Evolutionary conservation across 2,113 vertebrate genomes (phyloP).

Genomic region (Festucalex cinctus): DNA sequence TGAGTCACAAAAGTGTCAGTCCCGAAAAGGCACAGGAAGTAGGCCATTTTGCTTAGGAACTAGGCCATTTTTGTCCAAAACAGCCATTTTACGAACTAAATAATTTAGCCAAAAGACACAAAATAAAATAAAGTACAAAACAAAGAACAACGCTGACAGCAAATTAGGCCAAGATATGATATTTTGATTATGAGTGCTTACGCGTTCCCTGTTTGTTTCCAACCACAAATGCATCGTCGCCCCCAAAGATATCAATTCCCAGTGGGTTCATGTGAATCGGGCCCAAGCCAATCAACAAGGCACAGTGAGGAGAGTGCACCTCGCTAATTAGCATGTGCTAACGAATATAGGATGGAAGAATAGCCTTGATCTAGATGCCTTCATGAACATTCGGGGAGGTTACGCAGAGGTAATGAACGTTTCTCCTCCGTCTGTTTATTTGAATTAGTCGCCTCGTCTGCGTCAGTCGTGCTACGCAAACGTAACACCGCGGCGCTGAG

Average conservation of each 20-base stretch:
- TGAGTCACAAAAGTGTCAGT: no score
- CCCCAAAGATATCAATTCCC: slow-evolving; percentile 48
- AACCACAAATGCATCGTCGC: slow-evolving; percentile 35
- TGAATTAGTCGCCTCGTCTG: slow-evolving; percentile 9
- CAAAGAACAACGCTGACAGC: not conserved
- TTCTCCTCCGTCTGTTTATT: slow-evolving; percentile 25
- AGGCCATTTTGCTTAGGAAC: not conserved
- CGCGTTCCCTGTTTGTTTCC: slow-evolving; percentile 44
- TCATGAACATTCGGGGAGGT: slow-evolving; percentile 50
- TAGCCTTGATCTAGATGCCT: slow-evolving; percentile 67
- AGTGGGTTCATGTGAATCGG: slow-evolving; percentile 44
- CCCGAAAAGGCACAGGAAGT: not conserved
- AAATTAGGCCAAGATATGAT: slow-evolving; percentile 33
- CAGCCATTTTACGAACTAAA: not conserved
- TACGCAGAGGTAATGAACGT: slow-evolving; percentile 52
- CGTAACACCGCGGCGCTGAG: not conserved
- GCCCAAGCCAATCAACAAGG: slow-evolving; percentile 58
- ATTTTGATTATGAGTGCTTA: slow-evolving; percentile 34
- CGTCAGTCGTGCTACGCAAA: slow-evolving; percentile 12
- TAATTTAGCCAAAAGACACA: not conserved
- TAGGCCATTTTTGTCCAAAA: not conserved
- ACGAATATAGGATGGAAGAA: slow-evolving; percentile 59
- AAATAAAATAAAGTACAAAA: slow-evolving; percentile 14
- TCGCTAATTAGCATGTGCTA: slow-evolving; percentile 66
- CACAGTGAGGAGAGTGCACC: slow-evolving; percentile 44